phyloP scores from a whole-genome alignment of 2,797 vertebrate genomes.

The Denticeps clupeoides region DNA sequence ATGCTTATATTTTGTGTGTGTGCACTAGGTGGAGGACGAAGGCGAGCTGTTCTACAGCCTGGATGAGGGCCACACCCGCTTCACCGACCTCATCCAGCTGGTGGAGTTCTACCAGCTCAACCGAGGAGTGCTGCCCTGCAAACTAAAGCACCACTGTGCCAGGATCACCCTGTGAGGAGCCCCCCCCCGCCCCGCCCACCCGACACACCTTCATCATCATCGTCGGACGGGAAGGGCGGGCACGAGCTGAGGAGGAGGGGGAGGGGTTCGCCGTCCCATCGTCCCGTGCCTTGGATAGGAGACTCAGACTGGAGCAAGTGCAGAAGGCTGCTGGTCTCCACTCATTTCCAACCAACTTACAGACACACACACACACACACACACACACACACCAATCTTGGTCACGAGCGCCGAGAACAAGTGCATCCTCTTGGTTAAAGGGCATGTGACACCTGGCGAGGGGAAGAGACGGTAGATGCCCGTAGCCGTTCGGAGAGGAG shows the following conservation, averaged over 20 bases:
- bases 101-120: conserved; percentile 98
- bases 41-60: conserved; percentile 82
- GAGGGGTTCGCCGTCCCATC: neutral
- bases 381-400: neutral
- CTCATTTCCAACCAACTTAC: no score
- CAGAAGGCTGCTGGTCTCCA: no score
- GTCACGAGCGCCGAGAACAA: conserved; percentile 3
- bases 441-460: conserved; percentile 4
- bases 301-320: neutral
- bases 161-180: conserved; percentile 71
- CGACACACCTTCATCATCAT: neutral
- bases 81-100: conserved; percentile 91
- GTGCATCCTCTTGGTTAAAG: conserved; percentile 1
- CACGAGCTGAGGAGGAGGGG: neutral
- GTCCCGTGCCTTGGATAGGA: conserved; percentile 15
- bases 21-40: conserved; percentile 75
- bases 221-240: neutral
- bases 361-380: neutral
- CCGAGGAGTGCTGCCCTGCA: conserved; percentile 86
- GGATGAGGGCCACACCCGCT: conserved; percentile 87
- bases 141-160: conserved; percentile 87
- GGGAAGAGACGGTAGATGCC: no score
- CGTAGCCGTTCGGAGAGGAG: neutral
- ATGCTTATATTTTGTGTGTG: conserved; percentile 5
- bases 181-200: neutral